A percentile compares a stretch with the other conserved stretches of the same genome.
phyloP scores from a whole-genome alignment of 92 coral and sea anemone species.

The Epizoanthus stellaris region DNA sequence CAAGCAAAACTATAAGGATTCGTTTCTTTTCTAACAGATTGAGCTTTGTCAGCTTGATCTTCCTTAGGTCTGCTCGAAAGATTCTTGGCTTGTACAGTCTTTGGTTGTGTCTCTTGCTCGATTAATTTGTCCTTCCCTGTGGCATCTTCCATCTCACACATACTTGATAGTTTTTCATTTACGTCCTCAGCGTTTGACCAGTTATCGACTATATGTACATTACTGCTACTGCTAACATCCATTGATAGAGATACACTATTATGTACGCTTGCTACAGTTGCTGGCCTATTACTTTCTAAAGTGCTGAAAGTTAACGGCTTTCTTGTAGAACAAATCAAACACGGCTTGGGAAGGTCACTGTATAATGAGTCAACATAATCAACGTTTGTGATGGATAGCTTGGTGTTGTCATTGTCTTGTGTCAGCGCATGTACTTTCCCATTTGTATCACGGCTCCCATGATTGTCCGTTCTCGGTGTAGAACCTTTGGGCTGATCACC shows the following conservation, averaged over 20 bases:
- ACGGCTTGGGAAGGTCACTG: slow-evolving; percentile 36
- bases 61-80: not conserved
- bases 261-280: not conserved
- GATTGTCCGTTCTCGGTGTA: not conserved
- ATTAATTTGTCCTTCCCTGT: not conserved
- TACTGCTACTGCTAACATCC: not conserved
- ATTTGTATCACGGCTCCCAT: not conserved
- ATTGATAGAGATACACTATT: not conserved
- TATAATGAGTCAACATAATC: slow-evolving; percentile 36
- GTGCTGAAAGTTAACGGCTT: not conserved
- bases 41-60: not conserved
- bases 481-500: not conserved
- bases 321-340: slow-evolving; percentile 35
- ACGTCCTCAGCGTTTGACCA: not conserved
- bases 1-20: not conserved
- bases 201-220: not conserved
- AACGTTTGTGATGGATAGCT: not conserved
- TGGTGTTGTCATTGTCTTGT: not conserved
- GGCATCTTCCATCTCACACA: not conserved
- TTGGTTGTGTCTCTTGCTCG: not conserved
- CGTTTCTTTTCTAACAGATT: not conserved
- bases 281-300: not conserved
- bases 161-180: not conserved
- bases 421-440: not conserved
- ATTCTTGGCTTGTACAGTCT: not conserved